Evolutionary conservation across 1,140 invertebrate species (phyloP), one percentile per base, ranked within the genome.

Genomic region (Paraescarpia echinospica): DNA sequence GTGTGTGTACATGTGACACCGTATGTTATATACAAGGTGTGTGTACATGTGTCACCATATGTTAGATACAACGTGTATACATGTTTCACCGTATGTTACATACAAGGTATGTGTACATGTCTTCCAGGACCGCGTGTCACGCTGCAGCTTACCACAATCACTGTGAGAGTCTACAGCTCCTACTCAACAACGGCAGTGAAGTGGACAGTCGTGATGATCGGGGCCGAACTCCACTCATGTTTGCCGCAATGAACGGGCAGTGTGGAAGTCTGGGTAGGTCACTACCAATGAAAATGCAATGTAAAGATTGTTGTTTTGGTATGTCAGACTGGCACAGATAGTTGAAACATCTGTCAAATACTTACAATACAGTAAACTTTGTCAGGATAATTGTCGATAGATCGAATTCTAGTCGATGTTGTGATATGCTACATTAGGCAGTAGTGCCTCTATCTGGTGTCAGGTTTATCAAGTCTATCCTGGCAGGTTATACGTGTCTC

Each of bases 131-230:
- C 1, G 97, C 97, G 27, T 94, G 97, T 22, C 97, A 97, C 94
- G 96, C 97, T 2, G 97, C 97, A 88, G 96, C 97, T 18, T 96
- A 96, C 93, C 96, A 97, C 93, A 97, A 97, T 33, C 97, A 97
- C 88, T 95, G 96, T 12, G 97, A 97, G 92, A 97, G 97, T 93
- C 96, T 97, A 41, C 96, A 96, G 93, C 94, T 97, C 27, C 96
- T 97, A 88, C 94, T 97, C 5, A 96, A 96, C 27, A 95, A 97
- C 91, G 95, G 96, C 35, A 97, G 96, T 9, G 95, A 96, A 14
- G 95, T 97, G 4, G 96, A 97, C 93, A 94, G 96, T 27, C 95
- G 95, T 91, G 97, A 97, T 94, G 95, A 95, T 22, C 95, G 95
- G 14, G 94, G 95, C 18, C 94, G 94, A 93, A 95, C 95, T 22